Conservation (phyloP, 2,113 vertebrate species). For the Athene noctua region DNA sequence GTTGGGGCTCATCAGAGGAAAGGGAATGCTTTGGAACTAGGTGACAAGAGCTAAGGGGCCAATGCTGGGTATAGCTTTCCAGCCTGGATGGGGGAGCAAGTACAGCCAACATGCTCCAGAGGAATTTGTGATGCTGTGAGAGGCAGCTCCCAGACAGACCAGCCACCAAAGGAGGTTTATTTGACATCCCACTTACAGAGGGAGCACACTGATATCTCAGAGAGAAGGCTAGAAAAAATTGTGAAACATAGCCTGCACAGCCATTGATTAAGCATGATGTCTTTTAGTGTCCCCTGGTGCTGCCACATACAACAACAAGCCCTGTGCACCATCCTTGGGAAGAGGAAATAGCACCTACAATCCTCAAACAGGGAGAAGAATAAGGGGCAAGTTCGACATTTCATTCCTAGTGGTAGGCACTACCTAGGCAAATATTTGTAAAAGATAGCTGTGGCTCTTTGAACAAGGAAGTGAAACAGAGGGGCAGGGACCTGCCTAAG, state of each 20-base stretch:
- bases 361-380: conserved; percentile 16
- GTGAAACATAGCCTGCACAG: not conserved
- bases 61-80: not conserved
- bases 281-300: not conserved
- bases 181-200: not conserved
- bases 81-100: not conserved
- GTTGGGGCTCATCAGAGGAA: not conserved
- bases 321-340: not conserved
- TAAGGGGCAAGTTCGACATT: not conserved
- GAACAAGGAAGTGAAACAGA: not conserved
- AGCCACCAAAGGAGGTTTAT: not conserved
- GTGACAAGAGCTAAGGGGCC: not conserved
- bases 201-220: not conserved
- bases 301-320: not conserved
- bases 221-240: not conserved
- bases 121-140: not conserved
- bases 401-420: not conserved
- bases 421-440: conserved; percentile 55
- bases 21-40: not conserved
- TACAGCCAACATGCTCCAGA: not conserved
- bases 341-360: conserved; percentile 5
- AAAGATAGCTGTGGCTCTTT: not conserved
- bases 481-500: not conserved
- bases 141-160: not conserved
- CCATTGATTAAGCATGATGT: not conserved